Evolutionary conservation across 2,888 invertebrate species (phyloP), one percentile per base, ranked within the genome.

Genomic region (Portevinia maculata): DNA sequence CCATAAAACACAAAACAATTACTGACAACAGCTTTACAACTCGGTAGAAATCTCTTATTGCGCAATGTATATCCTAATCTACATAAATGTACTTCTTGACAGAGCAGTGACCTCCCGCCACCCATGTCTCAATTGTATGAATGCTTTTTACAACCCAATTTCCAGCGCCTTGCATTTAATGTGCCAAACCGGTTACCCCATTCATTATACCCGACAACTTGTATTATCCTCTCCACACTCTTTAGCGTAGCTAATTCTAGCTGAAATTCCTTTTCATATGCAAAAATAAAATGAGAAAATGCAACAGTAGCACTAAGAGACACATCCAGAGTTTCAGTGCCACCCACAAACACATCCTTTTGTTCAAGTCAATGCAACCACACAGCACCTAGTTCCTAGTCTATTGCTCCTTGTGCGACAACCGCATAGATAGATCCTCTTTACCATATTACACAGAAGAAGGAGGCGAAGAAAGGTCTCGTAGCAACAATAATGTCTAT

Each of bases 231-330:
- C 50, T 55, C 6, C 34, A 50, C 71, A 78, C 76, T 73, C 83
- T 71, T 83, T 83, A 69, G 83, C 67, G 53, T 28, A 73, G 83
- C 83, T 83, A 83, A 83, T 78, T 78, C 78, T 67, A 73, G 55
- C 78, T 67, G 73, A 78, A 71, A 83, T 71, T 78, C 62, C 83
- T 78, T 73, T 67, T 65, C 55, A 73, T 73, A 73, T 73, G 70
- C 55, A 73, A 46, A 79, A 62, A 60, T 24, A 48, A 32, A 53
- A 60, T 15, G 44, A 17, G 37, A 78, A 73, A 78, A 78, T 78
- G 83, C 83, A 83, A 83, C 83, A 83, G 83, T 78, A 57, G 76
- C 60, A 71, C 34, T 71, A 60, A 71, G 39, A 75, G 59, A 60
- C 60, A 39, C 39, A 28, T 41, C 17, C 13, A 11, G n/a, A n/a